phyloP scores from a whole-genome alignment of 2,797 vertebrate genomes.

The Gymnocypris eckloni region DNA sequence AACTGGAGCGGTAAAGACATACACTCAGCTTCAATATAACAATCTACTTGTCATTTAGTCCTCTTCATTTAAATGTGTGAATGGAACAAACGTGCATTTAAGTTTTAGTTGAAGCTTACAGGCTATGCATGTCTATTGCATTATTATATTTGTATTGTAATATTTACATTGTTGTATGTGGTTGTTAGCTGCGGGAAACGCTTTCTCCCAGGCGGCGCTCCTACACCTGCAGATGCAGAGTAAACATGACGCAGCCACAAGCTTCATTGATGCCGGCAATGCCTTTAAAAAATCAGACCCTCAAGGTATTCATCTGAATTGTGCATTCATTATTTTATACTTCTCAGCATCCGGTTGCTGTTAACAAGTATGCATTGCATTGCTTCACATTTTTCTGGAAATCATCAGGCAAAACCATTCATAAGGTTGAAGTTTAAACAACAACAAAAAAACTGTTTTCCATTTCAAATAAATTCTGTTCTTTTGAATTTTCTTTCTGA shows the following conservation, averaged over 20 bases:
- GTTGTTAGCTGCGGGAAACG: constrained; percentile 87
- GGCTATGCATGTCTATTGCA: background rate
- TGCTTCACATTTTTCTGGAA: background rate
- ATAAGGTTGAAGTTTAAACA: background rate
- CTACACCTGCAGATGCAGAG: constrained; percentile 93
- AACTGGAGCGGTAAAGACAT: constrained; percentile 90
- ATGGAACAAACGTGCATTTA: too few species aligned
- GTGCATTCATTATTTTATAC: background rate
- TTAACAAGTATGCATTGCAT: background rate
- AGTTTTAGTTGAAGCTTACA: background rate
- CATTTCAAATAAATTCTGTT: background rate
- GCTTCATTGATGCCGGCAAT: constrained; percentile 92
- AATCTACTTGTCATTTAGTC: background rate
- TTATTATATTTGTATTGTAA: background rate
- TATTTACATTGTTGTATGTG: background rate
- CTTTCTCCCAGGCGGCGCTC: constrained; percentile 89
- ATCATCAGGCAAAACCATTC: background rate
- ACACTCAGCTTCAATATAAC: background rate
- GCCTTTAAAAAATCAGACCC: constrained; percentile 96
- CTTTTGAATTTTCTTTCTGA: background rate
- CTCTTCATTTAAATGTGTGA: background rate
- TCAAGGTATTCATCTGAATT: constrained; percentile 78
- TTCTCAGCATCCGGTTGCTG: background rate
- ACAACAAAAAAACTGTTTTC: background rate
- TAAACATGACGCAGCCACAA: constrained; percentile 93